Base-by-base conservation (phyloP, 2,113 vertebrate species). In the Galbula dea region DNA sequence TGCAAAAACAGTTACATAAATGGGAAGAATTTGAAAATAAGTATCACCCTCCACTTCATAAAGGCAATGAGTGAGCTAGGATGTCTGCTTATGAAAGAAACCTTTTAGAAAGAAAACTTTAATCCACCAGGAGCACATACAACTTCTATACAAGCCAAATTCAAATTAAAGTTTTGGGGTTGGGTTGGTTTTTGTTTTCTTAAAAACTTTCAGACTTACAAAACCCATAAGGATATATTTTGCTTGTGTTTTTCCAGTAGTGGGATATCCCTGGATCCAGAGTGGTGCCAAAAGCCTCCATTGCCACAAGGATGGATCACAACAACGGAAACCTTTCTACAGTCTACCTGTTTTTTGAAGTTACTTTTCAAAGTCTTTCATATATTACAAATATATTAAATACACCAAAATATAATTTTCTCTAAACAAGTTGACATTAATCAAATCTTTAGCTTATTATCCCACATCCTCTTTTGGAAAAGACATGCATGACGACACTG, bases 361-460 rank as follows among this genome's bases (percentile, higher is more conserved):
- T 63, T 93, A 96, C 93, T 85, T 95, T 96, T 94, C 83, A 90
- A 88, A 86, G 76, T 73, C 43, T 55, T 66, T 82, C 29, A n/a
- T 63, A 39, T n/a, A 80, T 58, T 89, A 75, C 59, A 90, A 83
- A 92, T 57, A 69, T 6, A 80, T 32, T 66, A 91, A 93, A 89
- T 63, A 37, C 69, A 68, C 24, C 76, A 88, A 92, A 90, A 95
- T 15, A 87, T 57, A 51, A 74, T 85, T 96, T 94, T 52, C 43
- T 43, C 61, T 90, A 85, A 90, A 83, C 71, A 92, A 80, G 88
- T 65, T 4, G 5, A 46, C 37, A 91, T 92, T 92, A 80, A 91
- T 92, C 77, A 95, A 72, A 80, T 89, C 75, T 91, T 92, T 73
- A 92, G 37, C 36, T 62, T 83, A 83, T 91, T 93, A 95, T 92